Base-by-base conservation (phyloP, 1,140 invertebrate genomes). In the Pseudomyrmex flavicornis region DNA sequence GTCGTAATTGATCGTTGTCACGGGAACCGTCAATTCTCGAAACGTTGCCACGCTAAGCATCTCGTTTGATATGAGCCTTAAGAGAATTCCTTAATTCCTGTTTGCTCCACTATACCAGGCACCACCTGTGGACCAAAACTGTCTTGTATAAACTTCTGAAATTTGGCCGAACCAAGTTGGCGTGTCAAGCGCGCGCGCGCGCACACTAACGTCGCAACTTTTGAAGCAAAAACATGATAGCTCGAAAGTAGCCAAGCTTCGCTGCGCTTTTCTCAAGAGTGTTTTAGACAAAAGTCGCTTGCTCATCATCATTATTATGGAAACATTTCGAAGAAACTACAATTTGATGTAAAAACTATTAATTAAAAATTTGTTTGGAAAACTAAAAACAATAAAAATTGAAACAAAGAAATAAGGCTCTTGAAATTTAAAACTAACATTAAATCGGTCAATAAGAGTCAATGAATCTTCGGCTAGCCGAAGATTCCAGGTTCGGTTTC, bases 91-190 rank as follows among this genome's bases (percentile, higher is more conserved):
- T 48, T 80, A 70, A 80, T 80, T 56, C 50, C 66, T 22, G 44
- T 10, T 70, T 44, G 54, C 44, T 70, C 54, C 61, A 70, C 70
- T 80, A 80, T 50, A 50, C 22, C 26, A 26, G 59, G 68, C 58
- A 79, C 54, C 79, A 85, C 68, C 68, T 85, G 75, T 5, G 62
- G 54, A 72, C n/a, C 68, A 54, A 76, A 76, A 35, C 5, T 35
- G 35, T 35, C 68, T n/a, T 77, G 59, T 59, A 50, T 75, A 62
- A 85, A 85, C 80, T 85, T 85, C 73, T 26, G 84, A 75, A 85
- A 85, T 83, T 74, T 83, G 35, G 48, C 62, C 26, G 62, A 54
- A 69, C 13, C 72, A 63, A 83, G 72, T 74, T 48, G 26, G 35
- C 70, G 48, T 48, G 72, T 76, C 61, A 22, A 74, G 20, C 58